A percentile compares a stretch with the other conserved stretches of the same genome.
These are phyloP conservation scores for Folsomia candida DNA, from an alignment of 2,888 invertebrate genomes.

Conservation along the genomic window DNA sequence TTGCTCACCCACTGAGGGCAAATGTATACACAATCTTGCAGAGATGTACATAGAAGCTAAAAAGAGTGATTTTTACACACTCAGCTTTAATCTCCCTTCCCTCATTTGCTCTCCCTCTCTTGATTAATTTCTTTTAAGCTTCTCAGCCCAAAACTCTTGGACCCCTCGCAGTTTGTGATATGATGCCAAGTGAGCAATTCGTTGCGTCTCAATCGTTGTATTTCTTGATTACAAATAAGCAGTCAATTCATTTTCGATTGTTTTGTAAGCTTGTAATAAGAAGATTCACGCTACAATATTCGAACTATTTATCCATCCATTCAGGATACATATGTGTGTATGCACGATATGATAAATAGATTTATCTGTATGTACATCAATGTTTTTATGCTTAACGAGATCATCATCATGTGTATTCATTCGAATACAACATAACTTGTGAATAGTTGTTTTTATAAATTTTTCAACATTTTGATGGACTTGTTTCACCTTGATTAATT, in stretches of 20 bases:
- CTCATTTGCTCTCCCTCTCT: constrained; percentile 1
- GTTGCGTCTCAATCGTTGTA: not conserved
- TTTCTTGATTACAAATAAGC: not conserved
- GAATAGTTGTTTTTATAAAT: not conserved
- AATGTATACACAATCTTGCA: not conserved
- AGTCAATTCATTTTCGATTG: not conserved
- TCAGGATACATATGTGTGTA: too few species aligned
- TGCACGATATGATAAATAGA: too few species aligned
- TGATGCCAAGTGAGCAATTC: not conserved
- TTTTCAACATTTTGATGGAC: not conserved
- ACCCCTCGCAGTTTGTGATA: not conserved
- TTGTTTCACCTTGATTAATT: constrained; percentile 5
- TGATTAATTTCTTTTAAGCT: constrained; percentile 7
- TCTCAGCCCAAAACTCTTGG: not conserved
- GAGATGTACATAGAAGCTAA: too few species aligned
- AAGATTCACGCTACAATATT: too few species aligned
- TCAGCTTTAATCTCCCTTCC: not conserved
- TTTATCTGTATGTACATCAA: too few species aligned
- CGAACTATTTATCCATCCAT: too few species aligned
- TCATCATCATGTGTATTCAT: too few species aligned
- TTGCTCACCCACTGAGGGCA: too few species aligned
- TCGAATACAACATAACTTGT: not conserved
- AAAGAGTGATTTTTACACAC: not conserved
- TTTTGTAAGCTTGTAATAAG: too few species aligned
- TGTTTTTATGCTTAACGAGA: too few species aligned